Conservation (phyloP, 2,888 invertebrate genomes). For the Pyrrhosoma nymphula region DNA sequence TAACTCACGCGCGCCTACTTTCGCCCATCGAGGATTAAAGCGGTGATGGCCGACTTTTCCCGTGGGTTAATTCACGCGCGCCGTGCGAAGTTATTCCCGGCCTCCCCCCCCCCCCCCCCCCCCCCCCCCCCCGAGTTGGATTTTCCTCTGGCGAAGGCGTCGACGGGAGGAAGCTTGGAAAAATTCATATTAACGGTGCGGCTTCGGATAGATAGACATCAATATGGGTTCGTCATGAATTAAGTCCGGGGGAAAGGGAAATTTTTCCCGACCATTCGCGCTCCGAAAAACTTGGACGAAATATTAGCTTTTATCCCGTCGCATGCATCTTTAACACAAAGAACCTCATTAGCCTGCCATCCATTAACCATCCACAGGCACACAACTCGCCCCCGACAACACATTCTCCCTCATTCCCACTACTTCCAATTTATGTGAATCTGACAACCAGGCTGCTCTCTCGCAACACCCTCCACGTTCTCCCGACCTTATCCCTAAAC, state of each 20-base stretch:
- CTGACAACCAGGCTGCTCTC: slow-evolving; percentile 57
- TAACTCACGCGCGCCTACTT: slow-evolving; percentile 14
- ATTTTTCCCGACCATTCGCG: neutral
- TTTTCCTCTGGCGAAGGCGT: neutral
- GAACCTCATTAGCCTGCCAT: neutral
- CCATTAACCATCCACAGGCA: neutral
- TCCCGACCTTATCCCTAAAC: neutral
- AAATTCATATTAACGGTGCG: neutral
- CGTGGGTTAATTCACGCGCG: slow-evolving; percentile 31
- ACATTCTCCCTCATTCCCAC: neutral
- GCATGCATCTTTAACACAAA: slow-evolving; percentile 11
- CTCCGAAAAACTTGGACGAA: neutral
- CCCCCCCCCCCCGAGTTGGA: neutral
- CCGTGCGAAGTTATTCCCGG: neutral
- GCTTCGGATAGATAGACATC: slow-evolving; percentile 29
- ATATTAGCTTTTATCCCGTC: neutral
- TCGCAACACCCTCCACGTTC: neutral
- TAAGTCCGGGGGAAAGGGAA: neutral
- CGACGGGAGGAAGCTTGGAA: neutral
- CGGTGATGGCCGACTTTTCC: slow-evolving; percentile 19
- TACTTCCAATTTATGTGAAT: neutral
- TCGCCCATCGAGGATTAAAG: slow-evolving; percentile 40
- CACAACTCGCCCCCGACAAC: neutral
- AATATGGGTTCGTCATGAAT: slow-evolving; percentile 32
- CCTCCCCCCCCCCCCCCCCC: no score